phyloP scores from a whole-genome alignment of 2,888 invertebrate species.

The Leucophenga maculata region DNA sequence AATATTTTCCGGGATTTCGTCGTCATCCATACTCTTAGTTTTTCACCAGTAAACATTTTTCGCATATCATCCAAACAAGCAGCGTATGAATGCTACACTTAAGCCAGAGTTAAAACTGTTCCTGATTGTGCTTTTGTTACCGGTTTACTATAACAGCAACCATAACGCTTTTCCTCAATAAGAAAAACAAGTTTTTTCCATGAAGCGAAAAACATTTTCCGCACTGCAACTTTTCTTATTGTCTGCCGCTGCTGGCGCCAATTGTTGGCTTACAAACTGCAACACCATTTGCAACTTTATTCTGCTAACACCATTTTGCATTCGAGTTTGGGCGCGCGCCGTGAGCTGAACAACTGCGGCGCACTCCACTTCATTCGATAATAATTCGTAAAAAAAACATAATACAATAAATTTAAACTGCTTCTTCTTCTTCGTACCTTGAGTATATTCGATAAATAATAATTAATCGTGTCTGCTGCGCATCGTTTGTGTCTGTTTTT shows the following conservation, averaged over 20 bases:
- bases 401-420: constrained; percentile 22
- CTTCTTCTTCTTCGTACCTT: constrained; percentile 17
- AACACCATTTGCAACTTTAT: constrained; percentile 24
- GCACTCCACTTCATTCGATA: constrained; percentile 51
- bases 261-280: constrained; percentile 5
- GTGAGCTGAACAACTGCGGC: constrained; percentile 44
- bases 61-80: no score
- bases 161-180: constrained; percentile 53
- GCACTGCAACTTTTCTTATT: constrained; percentile 45
- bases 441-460: constrained; percentile 3
- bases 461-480: constrained; percentile 3
- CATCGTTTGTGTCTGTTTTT: no score
- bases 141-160: constrained; percentile 59
- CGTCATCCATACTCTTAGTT: no score
- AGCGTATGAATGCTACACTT: no score
- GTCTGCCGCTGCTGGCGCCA: constrained; percentile 31
- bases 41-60: no score
- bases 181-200: constrained; percentile 37
- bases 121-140: constrained; percentile 51
- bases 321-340: constrained; percentile 44
- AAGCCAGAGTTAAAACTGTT: not conserved
- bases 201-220: constrained; percentile 51
- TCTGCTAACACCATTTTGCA: constrained; percentile 53
- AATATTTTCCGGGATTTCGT: no score
- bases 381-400: constrained; percentile 42